Conservation (phyloP, 2,888 invertebrate species). For the Oligia fasciuncula region DNA sequence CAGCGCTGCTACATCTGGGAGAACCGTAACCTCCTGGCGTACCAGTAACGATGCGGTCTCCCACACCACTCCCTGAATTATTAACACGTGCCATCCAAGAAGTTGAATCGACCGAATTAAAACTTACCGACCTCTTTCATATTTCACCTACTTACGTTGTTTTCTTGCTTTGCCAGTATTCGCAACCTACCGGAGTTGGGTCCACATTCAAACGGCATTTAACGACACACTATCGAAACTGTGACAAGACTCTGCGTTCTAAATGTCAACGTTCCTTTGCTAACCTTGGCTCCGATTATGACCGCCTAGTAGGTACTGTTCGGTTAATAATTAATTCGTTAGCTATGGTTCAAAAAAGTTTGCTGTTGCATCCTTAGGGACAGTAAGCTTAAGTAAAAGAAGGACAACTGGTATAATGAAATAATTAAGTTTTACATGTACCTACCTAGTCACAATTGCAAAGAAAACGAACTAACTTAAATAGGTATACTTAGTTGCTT, state of each 20-base stretch:
- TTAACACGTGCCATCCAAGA: slow-evolving; percentile 85
- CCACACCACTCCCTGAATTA: slow-evolving; percentile 81
- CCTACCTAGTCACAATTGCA: neutral
- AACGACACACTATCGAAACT: slow-evolving; percentile 29
- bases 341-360: slow-evolving; percentile 60
- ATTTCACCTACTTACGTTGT: slow-evolving; percentile 79
- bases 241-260: slow-evolving; percentile 19
- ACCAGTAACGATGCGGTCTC: slow-evolving; percentile 81
- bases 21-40: slow-evolving; percentile 71
- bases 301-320: slow-evolving; percentile 30
- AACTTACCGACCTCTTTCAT: slow-evolving; percentile 85
- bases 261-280: slow-evolving; percentile 46
- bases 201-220: slow-evolving; percentile 26
- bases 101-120: slow-evolving; percentile 88
- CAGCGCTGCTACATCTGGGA: slow-evolving; percentile 52
- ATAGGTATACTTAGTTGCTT: slow-evolving; percentile 40
- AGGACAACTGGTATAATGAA: neutral
- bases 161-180: slow-evolving; percentile 40
- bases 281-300: slow-evolving; percentile 54
- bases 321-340: slow-evolving; percentile 58
- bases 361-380: slow-evolving; percentile 43
- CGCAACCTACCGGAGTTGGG: neutral
- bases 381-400: slow-evolving; percentile 20
- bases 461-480: slow-evolving; percentile 22
- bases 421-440: neutral